These are phyloP conservation scores for Sebastes steindachneri DNA, from an alignment of 2,797 vertebrate genomes.

Conservation along the genomic window DNA sequence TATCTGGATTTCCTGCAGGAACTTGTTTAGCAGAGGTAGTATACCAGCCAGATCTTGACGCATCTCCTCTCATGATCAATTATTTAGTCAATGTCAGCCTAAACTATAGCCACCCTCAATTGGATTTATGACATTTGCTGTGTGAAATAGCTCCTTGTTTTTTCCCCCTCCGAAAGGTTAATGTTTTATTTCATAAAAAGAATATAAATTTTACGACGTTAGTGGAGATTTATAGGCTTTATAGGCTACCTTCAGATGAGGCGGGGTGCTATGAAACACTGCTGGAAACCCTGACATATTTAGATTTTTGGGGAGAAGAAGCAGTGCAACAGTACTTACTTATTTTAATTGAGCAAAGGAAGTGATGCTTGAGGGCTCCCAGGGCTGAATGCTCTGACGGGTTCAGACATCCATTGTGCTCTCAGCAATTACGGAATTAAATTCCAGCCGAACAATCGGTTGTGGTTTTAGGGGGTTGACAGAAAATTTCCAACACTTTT, in stretches of 20 bases:
- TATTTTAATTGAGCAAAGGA: not conserved
- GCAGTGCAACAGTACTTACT: not conserved
- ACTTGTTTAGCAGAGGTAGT: not conserved
- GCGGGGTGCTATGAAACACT: not conserved
- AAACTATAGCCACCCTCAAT: not conserved
- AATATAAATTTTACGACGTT: not conserved
- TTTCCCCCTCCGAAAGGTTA: not conserved
- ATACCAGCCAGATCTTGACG: not conserved
- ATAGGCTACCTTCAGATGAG: not conserved
- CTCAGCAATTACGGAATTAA: constrained; percentile 16
- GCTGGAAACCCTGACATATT: not conserved
- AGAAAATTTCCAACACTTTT: constrained; percentile 1
- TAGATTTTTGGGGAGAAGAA: not conserved
- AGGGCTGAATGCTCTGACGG: constrained; percentile 6
- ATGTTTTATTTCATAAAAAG: not conserved
- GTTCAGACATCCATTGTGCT: not conserved
- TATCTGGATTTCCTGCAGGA: not conserved
- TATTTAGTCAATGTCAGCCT: not conserved
- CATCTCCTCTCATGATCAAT: not conserved
- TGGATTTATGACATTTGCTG: not conserved
- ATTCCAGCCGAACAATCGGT: not conserved
- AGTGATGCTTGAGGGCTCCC: not conserved
- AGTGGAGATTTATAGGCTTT: not conserved
- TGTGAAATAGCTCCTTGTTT: not conserved
- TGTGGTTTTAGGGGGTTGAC: not conserved